Base-by-base conservation (phyloP, 2,888 invertebrate species). In the Tetheella fluctuosa region DNA sequence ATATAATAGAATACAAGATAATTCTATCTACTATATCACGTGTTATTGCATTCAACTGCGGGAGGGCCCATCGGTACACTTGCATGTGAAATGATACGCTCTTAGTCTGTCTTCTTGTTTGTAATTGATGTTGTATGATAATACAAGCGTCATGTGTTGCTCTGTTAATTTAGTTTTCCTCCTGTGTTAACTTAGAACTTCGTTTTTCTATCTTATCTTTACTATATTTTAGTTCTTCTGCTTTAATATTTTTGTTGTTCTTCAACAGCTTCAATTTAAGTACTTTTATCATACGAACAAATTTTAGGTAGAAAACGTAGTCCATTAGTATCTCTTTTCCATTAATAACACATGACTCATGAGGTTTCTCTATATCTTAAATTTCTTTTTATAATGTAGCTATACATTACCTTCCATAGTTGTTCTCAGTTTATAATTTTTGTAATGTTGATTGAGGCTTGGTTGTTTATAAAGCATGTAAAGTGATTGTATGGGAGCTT, bases 131-230 rank as follows among this genome's bases (percentile, higher is more conserved):
- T 48, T 48, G 20, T 48, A 20, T 17, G 10, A 48, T 48, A 48
- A 48, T 34, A 34, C 13, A 48, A 48, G 10, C 48, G 17, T 39
- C 39, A n/a, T 13, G 12, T 25, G 52, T 34, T 54, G 34, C 34
- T 34, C 52, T 59, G 59, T 54, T 30, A 42, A 52, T 57, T 54
- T 57, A 52, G 42, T 23, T 39, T 59, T 56, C 42, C n/a, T 61
- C 52, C 39, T n/a, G n/a, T 39, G 37, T n/a, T 7, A 6, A 6
- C 0, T 39, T n/a, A n/a, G n/a, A 34, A 13, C 34, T 34, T 30
- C 7, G 5, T 30, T 15, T 3, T 8, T 10, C 3, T 13, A 1
- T n/a, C 39, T 39, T 39, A 5, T n/a, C n/a, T n/a, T n/a, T n/a
- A n/a, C n/a, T n/a, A n/a, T n/a, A 7, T 7, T 39, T 39, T 39